phyloP scores from a whole-genome alignment of 2,888 invertebrate species.

The Pachycephus smyrnensis region DNA sequence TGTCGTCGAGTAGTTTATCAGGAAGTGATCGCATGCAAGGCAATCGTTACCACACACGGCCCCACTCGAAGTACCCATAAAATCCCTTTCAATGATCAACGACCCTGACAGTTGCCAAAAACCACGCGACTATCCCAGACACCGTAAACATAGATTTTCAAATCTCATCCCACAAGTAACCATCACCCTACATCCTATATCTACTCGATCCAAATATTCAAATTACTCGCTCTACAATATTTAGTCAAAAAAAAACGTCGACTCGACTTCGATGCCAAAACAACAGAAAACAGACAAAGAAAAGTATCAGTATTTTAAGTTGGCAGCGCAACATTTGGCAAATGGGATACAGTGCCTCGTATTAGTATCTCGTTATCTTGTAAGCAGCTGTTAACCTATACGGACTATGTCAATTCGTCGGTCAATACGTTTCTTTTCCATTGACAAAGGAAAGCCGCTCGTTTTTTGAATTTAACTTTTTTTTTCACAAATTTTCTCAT shows the following conservation, averaged over 20 bases:
- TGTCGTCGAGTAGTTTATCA: background rate
- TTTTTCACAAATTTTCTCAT: background rate
- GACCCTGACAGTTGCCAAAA: background rate
- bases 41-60: background rate
- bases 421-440: background rate
- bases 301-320: background rate
- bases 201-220: background rate
- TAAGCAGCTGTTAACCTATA: background rate
- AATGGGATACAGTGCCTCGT: background rate
- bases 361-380: background rate
- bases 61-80: background rate
- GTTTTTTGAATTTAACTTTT: background rate
- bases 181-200: background rate
- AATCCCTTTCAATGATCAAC: background rate
- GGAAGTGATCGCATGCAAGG: background rate
- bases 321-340: background rate
- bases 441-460: background rate
- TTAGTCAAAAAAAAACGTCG: background rate
- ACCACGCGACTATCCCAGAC: background rate
- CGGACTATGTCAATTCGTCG: background rate
- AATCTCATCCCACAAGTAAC: background rate
- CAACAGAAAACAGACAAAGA: background rate
- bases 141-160: background rate
- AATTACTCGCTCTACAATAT: background rate
- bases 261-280: background rate